phyloP scores from a whole-genome alignment of 2,797 vertebrate genomes.

The Carcharodon carcharias region DNA sequence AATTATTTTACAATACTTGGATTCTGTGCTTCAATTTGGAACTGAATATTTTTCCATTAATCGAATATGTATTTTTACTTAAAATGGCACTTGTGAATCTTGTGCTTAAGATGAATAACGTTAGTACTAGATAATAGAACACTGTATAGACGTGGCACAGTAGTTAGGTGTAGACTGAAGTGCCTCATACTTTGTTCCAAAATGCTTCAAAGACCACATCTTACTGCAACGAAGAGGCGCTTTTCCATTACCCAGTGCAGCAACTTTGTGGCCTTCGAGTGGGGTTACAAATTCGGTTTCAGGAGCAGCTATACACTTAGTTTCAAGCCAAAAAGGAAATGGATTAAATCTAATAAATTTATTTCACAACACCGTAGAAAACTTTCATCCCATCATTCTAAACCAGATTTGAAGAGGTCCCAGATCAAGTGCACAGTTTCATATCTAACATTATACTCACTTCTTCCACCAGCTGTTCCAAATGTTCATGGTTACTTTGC shows the following conservation, averaged over 20 bases:
- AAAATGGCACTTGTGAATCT: background rate
- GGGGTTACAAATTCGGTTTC: no score
- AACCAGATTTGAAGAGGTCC: background rate
- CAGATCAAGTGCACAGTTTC: background rate
- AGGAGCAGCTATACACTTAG: background rate
- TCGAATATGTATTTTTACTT: background rate
- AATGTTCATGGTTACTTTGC: slow-evolving; percentile 51
- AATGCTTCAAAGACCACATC: background rate
- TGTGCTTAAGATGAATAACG: background rate
- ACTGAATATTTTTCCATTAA: background rate
- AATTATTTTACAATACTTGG: background rate
- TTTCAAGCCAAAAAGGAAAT: background rate
- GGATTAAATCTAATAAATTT: background rate
- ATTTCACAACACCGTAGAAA: background rate
- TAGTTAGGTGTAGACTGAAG: background rate
- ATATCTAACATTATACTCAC: slow-evolving; percentile 50
- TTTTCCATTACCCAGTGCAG: background rate
- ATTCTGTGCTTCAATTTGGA: background rate
- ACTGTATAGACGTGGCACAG: background rate
- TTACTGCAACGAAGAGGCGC: background rate
- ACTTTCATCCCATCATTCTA: background rate
- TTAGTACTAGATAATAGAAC: background rate
- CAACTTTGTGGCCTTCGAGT: background rate
- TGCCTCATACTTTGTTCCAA: background rate
- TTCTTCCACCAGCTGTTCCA: slow-evolving; percentile 77